Conservation (phyloP, 2,113 vertebrate species). For the Caretta caretta region DNA sequence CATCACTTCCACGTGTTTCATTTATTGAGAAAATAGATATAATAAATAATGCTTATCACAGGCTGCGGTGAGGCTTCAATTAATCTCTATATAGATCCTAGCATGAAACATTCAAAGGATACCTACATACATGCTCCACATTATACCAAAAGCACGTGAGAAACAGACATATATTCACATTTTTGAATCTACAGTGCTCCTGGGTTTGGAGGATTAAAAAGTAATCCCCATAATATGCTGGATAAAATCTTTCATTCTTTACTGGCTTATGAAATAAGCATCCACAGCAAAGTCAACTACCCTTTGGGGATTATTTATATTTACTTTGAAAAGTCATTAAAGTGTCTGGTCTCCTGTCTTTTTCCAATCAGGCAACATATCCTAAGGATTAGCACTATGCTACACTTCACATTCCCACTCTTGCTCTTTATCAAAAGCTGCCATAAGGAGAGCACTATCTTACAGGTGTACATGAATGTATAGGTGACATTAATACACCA, state of each 20-base stretch:
- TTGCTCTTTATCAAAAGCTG: conserved; percentile 50
- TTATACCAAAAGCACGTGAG: background rate
- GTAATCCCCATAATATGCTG: conserved; percentile 36
- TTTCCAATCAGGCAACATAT: conserved; percentile 58
- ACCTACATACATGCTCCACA: background rate
- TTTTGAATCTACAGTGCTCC: conserved; percentile 17
- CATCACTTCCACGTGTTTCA: background rate
- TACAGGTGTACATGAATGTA: conserved; percentile 35
- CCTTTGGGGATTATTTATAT: conserved; percentile 67
- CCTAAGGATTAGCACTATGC: conserved; percentile 51
- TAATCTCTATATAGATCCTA: background rate
- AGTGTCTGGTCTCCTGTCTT: conserved; percentile 55
- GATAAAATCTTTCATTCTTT: conserved; percentile 53
- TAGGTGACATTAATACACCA: conserved; percentile 48
- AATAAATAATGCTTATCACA: background rate
- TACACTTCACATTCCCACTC: conserved; percentile 60
- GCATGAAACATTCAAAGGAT: background rate
- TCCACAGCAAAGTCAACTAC: conserved; percentile 16
- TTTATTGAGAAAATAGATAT: background rate
- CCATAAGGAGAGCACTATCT: conserved; percentile 42
- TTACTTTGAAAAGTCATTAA: conserved; percentile 73
- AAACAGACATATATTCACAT: background rate
- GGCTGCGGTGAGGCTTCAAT: background rate
- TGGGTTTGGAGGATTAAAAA: conserved; percentile 47
- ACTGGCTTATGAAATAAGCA: conserved; percentile 40